phyloP scores from a whole-genome alignment of 2,113 vertebrate genomes.

The Calypte anna region DNA sequence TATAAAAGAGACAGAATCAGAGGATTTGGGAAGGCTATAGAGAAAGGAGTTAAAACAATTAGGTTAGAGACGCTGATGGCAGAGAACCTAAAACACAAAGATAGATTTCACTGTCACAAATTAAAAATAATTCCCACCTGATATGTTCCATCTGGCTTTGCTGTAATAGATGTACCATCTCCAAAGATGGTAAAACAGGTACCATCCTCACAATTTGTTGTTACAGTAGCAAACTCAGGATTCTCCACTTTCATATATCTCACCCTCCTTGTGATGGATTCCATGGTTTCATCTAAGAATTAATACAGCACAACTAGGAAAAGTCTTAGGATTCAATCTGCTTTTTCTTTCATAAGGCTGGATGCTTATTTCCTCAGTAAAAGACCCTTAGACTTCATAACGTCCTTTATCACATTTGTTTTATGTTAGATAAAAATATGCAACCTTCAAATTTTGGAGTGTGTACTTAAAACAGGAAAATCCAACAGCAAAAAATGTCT shows the following conservation, averaged over 20 bases:
- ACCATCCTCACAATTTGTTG: slow-evolving; percentile 80
- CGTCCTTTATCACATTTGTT: background rate
- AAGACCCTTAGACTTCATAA: background rate
- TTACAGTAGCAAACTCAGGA: slow-evolving; percentile 82
- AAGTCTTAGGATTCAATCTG: background rate
- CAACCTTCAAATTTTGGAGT: background rate
- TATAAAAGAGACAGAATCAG: background rate
- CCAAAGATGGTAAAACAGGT: slow-evolving; percentile 81
- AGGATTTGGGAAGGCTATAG: background rate
- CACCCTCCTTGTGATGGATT: slow-evolving; percentile 56
- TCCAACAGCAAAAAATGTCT: background rate
- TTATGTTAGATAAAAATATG: background rate
- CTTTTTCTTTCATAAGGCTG: background rate
- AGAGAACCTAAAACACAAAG: background rate
- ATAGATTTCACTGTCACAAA: background rate
- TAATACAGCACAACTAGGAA: background rate
- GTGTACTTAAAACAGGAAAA: background rate
- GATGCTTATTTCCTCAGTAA: background rate
- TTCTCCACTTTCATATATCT: slow-evolving; percentile 83
- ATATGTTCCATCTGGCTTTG: slow-evolving; percentile 82
- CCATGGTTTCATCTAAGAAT: slow-evolving; percentile 18
- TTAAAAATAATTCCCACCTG: slow-evolving; percentile 76
- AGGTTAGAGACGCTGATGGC: background rate
- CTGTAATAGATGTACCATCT: slow-evolving; percentile 86
- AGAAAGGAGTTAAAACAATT: background rate